Percentiles rank a stretch among this genome's conserved stretches.
These are phyloP conservation scores for Ormyrus nitidulus DNA, from an alignment of 2,888 invertebrate species.

Conservation along the genomic window DNA sequence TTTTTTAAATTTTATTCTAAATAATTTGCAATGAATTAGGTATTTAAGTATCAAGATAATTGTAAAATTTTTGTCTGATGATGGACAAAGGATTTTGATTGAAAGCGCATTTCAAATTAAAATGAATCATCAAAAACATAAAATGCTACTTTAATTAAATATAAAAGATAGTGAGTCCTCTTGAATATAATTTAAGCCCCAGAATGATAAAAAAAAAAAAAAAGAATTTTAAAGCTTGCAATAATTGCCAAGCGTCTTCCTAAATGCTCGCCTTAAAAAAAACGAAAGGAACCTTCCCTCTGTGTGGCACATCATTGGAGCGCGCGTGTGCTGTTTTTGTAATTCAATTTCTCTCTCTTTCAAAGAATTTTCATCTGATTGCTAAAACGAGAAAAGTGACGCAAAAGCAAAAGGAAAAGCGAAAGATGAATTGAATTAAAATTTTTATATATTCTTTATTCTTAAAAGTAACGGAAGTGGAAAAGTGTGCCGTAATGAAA, in stretches of 20 bases:
- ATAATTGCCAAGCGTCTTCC: slow-evolving; percentile 44
- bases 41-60: background rate
- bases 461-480: background rate
- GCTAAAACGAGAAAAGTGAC: background rate
- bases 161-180: background rate
- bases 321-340: slow-evolving; percentile 14
- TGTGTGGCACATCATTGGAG: slow-evolving; percentile 51
- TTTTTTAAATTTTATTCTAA: background rate
- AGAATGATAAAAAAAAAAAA: background rate
- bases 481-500: background rate
- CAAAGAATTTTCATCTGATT: background rate
- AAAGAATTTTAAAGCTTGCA: background rate
- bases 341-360: slow-evolving; percentile 15
- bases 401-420: background rate
- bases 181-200: slow-evolving; percentile 30
- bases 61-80: background rate
- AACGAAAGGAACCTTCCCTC: slow-evolving; percentile 15
- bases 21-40: background rate
- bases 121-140: slow-evolving; percentile 5
- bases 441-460: slow-evolving; percentile 20
- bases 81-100: background rate
- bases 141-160: background rate
- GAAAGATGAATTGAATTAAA: background rate
- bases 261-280: slow-evolving; percentile 17
- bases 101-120: background rate